These are phyloP conservation scores for Epicampocera succincta DNA, from an alignment of 2,888 invertebrate genomes.

Conservation along the genomic window DNA sequence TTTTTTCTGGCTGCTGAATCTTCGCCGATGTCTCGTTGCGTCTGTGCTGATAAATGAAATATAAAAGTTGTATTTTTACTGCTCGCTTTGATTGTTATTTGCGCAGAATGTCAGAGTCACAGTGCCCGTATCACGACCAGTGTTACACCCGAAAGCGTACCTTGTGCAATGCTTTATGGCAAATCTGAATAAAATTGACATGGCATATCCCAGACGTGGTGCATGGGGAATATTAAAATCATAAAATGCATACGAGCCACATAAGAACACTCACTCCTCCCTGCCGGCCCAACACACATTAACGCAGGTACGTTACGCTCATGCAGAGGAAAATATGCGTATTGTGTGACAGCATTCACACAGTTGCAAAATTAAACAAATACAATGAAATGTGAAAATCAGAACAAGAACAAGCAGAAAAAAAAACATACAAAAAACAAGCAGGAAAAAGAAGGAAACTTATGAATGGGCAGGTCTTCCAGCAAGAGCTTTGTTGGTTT, in stretches of 20 bases:
- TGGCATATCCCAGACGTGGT: slow-evolving; percentile 72
- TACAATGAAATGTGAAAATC: slow-evolving; percentile 12
- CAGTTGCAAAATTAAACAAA: slow-evolving; percentile 44
- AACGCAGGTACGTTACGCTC: background rate
- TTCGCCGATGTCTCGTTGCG: slow-evolving; percentile 21
- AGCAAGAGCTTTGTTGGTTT: too few species aligned
- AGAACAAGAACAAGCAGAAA: background rate
- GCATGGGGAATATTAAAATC: slow-evolving; percentile 71
- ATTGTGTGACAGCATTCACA: slow-evolving; percentile 21
- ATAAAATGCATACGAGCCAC: slow-evolving; percentile 56
- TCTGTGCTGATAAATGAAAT: slow-evolving; percentile 6
- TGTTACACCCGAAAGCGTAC: slow-evolving; percentile 58
- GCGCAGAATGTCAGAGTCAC: slow-evolving; percentile 58
- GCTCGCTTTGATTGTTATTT: slow-evolving; percentile 56
- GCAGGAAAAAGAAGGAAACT: too few species aligned
- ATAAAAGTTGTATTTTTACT: slow-evolving; percentile 21
- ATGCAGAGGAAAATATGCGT: slow-evolving; percentile 35
- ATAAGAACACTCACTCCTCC: background rate
- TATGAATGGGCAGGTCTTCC: too few species aligned
- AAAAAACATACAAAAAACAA: background rate
- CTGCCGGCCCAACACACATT: background rate
- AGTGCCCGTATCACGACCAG: slow-evolving; percentile 67
- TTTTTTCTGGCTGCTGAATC: slow-evolving; percentile 40
- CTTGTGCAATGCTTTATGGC: slow-evolving; percentile 62
- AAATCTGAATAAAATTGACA: slow-evolving; percentile 74